Evolutionary conservation across 2,113 vertebrate genomes (phyloP).

Genomic region (Hemibates koningsi): DNA sequence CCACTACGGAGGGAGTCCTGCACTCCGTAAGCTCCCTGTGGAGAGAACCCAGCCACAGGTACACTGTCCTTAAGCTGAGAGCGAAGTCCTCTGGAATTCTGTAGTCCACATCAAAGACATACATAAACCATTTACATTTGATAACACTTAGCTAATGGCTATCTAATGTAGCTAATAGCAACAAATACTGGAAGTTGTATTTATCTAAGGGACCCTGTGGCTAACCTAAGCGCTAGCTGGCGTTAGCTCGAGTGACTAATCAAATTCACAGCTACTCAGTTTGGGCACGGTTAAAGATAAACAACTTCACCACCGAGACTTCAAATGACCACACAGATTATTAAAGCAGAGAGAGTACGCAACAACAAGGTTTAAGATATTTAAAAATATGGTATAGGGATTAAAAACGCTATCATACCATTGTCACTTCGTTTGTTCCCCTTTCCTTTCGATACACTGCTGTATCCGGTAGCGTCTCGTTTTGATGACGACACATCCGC

Average conservation of each 20-base stretch:
- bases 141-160: no score
- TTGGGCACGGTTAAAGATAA: background rate
- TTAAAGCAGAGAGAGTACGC: accelerated
- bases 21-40: constrained; percentile 79
- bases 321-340: accelerated
- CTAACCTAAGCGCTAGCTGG: constrained; percentile 8
- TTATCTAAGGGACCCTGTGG: background rate
- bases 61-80: constrained; percentile 87
- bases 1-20: constrained; percentile 84
- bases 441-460: constrained; percentile 16
- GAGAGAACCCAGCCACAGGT: constrained; percentile 79
- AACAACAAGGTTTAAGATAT: accelerated
- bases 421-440: background rate
- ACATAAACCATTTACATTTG: background rate
- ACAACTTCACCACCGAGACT: accelerated
- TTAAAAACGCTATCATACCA: constrained; percentile 15
- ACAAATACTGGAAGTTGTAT: background rate
- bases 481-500: constrained; percentile 22
- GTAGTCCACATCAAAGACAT: background rate
- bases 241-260: constrained; percentile 62
- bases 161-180: background rate
- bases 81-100: constrained; percentile 83
- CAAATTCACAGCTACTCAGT: constrained; percentile 2
- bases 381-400: background rate
- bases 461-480: constrained; percentile 19